Conservation (phyloP, 2,888 invertebrate species). For the Oligia latruncula region DNA sequence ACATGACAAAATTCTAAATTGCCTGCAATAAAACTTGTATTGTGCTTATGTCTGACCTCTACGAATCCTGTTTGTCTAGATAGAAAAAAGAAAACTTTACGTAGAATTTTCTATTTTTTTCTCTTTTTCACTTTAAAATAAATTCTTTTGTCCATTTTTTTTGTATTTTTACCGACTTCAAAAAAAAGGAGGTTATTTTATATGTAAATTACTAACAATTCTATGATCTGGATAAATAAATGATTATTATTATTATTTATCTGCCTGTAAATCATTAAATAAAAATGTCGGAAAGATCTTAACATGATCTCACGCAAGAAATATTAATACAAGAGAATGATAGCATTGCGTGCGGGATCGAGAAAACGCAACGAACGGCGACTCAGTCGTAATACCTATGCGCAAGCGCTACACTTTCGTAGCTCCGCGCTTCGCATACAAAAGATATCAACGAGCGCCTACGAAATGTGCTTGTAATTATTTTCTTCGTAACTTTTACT, state of each 20-base stretch:
- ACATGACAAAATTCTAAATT: constrained; percentile 58
- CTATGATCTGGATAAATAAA: too few species aligned
- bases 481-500: constrained; percentile 33
- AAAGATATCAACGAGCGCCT: constrained; percentile 84
- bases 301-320: constrained; percentile 55
- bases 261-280: constrained; percentile 23
- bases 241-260: too few species aligned
- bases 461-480: constrained; percentile 13
- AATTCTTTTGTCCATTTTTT: not conserved
- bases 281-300: constrained; percentile 53
- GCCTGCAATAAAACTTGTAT: constrained; percentile 57
- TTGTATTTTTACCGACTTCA: too few species aligned
- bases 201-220: too few species aligned
- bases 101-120: constrained; percentile 29
- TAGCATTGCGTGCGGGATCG: constrained; percentile 63
- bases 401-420: constrained; percentile 71
- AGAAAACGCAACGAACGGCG: constrained; percentile 69
- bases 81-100: constrained; percentile 45
- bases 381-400: constrained; percentile 47
- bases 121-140: not conserved
- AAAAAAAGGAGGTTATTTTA: not conserved
- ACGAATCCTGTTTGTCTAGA: constrained; percentile 44
- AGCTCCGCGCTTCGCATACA: constrained; percentile 74
- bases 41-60: constrained; percentile 50
- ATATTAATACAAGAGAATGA: constrained; percentile 40